Conservation (phyloP, 2,113 vertebrate species). For the Irena cyanogastra region DNA sequence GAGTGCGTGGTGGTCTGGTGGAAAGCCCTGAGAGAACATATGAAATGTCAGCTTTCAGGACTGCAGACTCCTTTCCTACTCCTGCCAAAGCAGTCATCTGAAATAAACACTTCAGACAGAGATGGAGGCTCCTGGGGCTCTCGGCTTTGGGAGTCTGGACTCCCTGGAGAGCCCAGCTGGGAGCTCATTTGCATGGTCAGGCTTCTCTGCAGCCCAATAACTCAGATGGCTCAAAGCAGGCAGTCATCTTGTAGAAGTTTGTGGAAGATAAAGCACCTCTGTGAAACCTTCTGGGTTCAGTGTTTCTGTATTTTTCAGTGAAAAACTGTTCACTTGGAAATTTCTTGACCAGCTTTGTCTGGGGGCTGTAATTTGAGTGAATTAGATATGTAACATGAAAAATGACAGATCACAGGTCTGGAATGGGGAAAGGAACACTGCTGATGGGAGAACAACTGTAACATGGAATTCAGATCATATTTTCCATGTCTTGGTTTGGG, state of each 20-base stretch:
- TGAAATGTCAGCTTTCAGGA: not conserved
- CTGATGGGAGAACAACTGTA: not conserved
- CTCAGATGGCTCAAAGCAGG: not conserved
- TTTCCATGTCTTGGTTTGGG: not conserved
- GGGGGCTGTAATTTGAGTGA: not conserved
- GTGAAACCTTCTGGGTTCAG: not conserved
- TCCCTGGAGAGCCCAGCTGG: not conserved
- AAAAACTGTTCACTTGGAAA: not conserved
- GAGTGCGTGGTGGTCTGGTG: not conserved
- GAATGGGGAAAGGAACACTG: not conserved
- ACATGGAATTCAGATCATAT: not conserved
- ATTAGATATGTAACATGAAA: not conserved
- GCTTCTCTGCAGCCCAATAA: not conserved
- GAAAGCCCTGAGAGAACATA: not conserved
- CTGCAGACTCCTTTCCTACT: not conserved
- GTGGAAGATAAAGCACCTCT: not conserved
- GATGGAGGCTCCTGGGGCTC: not conserved
- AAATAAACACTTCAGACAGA: not conserved
- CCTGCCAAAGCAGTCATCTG: not conserved
- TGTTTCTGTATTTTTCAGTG: not conserved
- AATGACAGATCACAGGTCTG: not conserved
- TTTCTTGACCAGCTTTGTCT: not conserved
- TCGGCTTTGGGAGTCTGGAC: not conserved
- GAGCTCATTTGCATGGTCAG: not conserved
- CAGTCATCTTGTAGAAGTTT: not conserved